Conservation (phyloP, 2,797 vertebrate species). For the Phylloscopus collybita region DNA sequence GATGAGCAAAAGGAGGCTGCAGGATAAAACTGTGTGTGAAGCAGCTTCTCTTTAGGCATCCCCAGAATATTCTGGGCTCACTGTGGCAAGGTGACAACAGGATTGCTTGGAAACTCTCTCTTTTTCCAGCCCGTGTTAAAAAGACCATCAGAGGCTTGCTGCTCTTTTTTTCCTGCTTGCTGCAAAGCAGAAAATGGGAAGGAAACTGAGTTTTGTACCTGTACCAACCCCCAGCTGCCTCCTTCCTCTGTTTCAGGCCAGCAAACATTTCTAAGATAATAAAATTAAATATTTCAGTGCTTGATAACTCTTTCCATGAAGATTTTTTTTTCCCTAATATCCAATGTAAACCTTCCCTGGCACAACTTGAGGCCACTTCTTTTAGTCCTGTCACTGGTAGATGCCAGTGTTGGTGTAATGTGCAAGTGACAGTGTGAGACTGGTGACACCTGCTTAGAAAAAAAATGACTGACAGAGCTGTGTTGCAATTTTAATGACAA, state of each 20-base stretch:
- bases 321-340: fast-evolving
- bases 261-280: background rate
- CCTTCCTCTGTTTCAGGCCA: background rate
- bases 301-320: background rate
- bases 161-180: background rate
- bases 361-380: background rate
- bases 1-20: background rate
- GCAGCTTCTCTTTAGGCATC: background rate
- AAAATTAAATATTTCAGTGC: background rate
- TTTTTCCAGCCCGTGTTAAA: background rate
- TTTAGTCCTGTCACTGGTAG: background rate
- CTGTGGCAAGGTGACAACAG: background rate
- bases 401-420: background rate
- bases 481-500: background rate
- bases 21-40: background rate
- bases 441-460: background rate
- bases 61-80: background rate
- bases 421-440: background rate
- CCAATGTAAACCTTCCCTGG: background rate
- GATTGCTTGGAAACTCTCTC: background rate
- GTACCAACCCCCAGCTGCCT: background rate
- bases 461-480: background rate
- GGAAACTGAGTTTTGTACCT: background rate
- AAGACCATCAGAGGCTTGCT: background rate
- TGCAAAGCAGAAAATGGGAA: background rate